Evolutionary conservation across 2,113 vertebrate genomes (phyloP), one percentile per base, ranked within the genome.

Genomic region (Bambusicola thoracicus): DNA sequence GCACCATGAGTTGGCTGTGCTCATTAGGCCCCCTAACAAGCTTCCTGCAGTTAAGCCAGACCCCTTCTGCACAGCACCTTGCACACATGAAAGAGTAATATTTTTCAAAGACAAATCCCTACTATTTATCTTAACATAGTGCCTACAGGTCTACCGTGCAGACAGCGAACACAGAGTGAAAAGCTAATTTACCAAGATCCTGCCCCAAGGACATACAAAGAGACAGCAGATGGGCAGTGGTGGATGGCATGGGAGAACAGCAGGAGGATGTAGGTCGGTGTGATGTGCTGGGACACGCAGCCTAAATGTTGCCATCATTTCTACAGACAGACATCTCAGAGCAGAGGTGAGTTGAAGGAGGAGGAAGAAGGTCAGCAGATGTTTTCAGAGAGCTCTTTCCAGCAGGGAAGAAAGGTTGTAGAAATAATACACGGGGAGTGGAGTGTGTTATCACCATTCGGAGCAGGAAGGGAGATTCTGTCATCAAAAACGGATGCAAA

Each of bases 1-100:
- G 17, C 17, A 5, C 48, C 27, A 40, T 66, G 49, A 36, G 14
- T 40, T 19, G 21, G 36, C 41, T 72, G 38, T 38, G 70, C 6
- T 81, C 6, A 0, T 29, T 21, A 44, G 29, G 51, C 29, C 73
- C 65, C 41, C 66, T 27, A 68, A 6, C 0, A 1, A 72, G 41
- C 10, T 69, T 27, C 27, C 58, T 55, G n/a, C 51, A 75, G 68
- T 44, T 46, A 48, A 10, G 18, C n/a, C 38, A 36, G 25, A 53
- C 13, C 15, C 36, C 19, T 0, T 56, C 24, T 14, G 18, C 65
- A 73, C 55, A 27, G 38, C 5, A 27, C 44, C 11, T 17, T 56
- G 29, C 46, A 67, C 29, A 29, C 7, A 27, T 19, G 7, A 61
- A 63, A 34, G 5, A 32, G 10, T 58, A 67, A 34, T 9, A 61